These are phyloP conservation scores for Corvus moneduloides DNA, from an alignment of 2,113 vertebrate genomes.

Conservation along the genomic window DNA sequence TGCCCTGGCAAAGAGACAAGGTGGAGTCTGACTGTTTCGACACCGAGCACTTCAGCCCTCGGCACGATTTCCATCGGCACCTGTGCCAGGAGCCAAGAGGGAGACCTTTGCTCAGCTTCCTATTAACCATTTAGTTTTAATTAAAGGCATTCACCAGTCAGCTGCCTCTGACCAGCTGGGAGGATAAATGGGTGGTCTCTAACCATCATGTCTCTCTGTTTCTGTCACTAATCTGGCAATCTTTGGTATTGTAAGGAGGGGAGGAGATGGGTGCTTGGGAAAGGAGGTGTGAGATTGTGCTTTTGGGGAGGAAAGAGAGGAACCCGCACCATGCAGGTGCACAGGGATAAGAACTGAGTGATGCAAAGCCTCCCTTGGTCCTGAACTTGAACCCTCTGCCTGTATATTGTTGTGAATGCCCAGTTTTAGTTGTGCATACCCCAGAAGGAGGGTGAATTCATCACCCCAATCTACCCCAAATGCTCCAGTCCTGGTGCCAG, in stretches of 20 bases:
- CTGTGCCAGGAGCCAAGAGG: neutral
- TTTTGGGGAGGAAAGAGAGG: neutral
- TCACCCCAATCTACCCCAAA: rapidly evolving
- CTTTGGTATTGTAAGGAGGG: neutral
- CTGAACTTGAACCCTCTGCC: neutral
- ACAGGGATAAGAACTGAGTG: rapidly evolving
- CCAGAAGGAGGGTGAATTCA: neutral
- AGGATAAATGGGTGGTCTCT: neutral
- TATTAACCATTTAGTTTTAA: slow-evolving; percentile 49
- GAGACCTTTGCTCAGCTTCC: slow-evolving; percentile 38
- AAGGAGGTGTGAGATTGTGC: neutral
- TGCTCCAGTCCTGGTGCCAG: rapidly evolving
- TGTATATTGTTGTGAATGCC: rapidly evolving
- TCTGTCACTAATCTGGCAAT: too few relatives aligned
- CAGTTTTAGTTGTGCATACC: neutral
- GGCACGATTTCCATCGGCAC: slow-evolving; percentile 24
- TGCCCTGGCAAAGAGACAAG: slow-evolving; percentile 23
- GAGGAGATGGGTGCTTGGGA: neutral
- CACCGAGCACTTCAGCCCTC: neutral
- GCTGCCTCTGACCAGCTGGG: neutral
- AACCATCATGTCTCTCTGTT: rapidly evolving
- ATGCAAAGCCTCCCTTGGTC: neutral
- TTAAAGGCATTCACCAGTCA: neutral
- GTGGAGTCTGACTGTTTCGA: slow-evolving; percentile 16
- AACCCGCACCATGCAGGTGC: rapidly evolving